Percentiles rank a stretch among this genome's conserved stretches.
Conservation (phyloP, 1,140 invertebrate species). For the Zaprionus lachaisei region DNA sequence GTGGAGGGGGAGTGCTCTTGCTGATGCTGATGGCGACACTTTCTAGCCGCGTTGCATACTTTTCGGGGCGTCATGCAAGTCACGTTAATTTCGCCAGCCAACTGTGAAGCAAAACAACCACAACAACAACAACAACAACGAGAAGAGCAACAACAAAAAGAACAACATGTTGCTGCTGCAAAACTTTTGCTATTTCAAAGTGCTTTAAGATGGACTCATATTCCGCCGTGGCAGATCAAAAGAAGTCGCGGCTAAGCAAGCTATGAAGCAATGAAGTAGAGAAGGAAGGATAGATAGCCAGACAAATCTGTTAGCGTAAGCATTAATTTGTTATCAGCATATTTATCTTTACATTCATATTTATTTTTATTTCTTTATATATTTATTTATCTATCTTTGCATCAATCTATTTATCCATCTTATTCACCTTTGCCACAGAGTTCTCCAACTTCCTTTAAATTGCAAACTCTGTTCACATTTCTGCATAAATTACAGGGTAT, state of each 20-base stretch:
- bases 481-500: constrained; percentile 34
- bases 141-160: constrained; percentile 20
- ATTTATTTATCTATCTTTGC: no score
- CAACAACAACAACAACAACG: constrained; percentile 31
- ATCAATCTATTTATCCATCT: no score
- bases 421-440: no score
- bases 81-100: constrained; percentile 77
- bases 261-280: neutral
- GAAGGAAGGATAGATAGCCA: no score
- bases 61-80: constrained; percentile 75
- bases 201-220: constrained; percentile 60
- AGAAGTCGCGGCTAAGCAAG: neutral
- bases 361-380: no score
- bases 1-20: constrained; percentile 2
- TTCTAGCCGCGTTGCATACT: constrained; percentile 76
- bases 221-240: constrained; percentile 56
- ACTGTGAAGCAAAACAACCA: constrained; percentile 59
- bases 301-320: no score
- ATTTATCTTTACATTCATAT: no score
- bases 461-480: neutral
- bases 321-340: no score
- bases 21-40: constrained; percentile 68
- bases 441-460: no score
- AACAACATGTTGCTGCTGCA: constrained; percentile 23
- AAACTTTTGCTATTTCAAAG: constrained; percentile 71